Percentiles rank a stretch among this genome's conserved stretches.
Evolutionary conservation across 1,140 invertebrate species (phyloP).

Genomic region (Drosophila nannoptera): DNA sequence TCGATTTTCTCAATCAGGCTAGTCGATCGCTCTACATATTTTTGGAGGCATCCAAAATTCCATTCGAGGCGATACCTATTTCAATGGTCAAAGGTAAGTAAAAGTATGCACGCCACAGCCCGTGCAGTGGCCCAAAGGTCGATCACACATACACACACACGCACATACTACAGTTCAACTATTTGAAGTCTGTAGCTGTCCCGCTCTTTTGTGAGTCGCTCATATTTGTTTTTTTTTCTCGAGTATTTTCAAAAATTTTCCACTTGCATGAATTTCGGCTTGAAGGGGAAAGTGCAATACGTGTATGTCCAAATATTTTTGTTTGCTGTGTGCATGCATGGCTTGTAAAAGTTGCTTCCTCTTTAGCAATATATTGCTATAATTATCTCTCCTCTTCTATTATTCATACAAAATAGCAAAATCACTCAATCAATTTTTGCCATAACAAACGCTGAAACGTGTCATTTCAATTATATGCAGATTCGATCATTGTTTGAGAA

Average conservation of each 20-base stretch:
- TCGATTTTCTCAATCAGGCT: slow-evolving; percentile 86
- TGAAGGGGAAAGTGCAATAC: slow-evolving; percentile 56
- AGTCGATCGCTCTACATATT: slow-evolving; percentile 86
- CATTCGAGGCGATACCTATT: slow-evolving; percentile 81
- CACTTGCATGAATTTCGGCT: slow-evolving; percentile 61
- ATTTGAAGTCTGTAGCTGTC: slow-evolving; percentile 24
- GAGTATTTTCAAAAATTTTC: slow-evolving; percentile 55
- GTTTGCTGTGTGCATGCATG: not conserved
- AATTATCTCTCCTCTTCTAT: too few species aligned
- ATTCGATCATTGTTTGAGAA: too few species aligned
- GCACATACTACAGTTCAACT: not conserved
- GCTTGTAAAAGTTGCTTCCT: not conserved
- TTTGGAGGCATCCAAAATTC: slow-evolving; percentile 83
- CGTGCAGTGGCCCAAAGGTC: slow-evolving; percentile 41
- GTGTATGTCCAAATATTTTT: not conserved
- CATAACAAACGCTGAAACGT: not conserved
- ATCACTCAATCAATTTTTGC: too few species aligned
- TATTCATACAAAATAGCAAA: too few species aligned
- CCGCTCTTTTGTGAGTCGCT: slow-evolving; percentile 23
- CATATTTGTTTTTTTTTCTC: slow-evolving; percentile 9
- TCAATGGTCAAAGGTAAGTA: slow-evolving; percentile 81
- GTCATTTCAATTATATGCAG: not conserved
- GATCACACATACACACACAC: slow-evolving; percentile 11
- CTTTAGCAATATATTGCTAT: too few species aligned
- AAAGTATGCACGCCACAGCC: slow-evolving; percentile 26